phyloP scores from a whole-genome alignment of 1,140 invertebrate species.

The Helicoverpa armigera region DNA sequence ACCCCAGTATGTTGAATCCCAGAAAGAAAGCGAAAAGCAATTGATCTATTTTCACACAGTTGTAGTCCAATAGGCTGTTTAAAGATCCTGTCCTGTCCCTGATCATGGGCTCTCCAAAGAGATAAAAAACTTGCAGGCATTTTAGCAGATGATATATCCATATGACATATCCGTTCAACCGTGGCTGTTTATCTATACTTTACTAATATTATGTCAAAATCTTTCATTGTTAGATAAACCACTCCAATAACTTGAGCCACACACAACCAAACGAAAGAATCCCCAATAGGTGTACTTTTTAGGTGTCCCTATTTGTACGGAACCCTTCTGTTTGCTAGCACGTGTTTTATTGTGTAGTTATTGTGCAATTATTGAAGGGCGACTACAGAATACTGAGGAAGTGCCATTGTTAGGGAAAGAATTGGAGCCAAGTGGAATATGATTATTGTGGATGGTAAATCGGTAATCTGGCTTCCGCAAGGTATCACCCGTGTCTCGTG shows the following conservation, averaged over 20 bases:
- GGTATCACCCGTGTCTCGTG: too few relatives aligned
- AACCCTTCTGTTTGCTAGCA: conserved; percentile 80
- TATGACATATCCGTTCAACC: too few relatives aligned
- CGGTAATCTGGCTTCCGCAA: neutral
- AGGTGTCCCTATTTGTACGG: conserved; percentile 65
- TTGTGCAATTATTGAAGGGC: conserved; percentile 74
- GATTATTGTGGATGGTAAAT: conserved; percentile 6
- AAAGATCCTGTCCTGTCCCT: too few relatives aligned
- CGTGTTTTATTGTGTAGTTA: conserved; percentile 84
- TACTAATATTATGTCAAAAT: neutral
- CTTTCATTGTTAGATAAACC: neutral
- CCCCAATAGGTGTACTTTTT: conserved; percentile 64
- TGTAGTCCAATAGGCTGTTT: too few relatives aligned
- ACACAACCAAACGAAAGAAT: conserved; percentile 35
- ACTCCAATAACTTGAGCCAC: conserved; percentile 54
- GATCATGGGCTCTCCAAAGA: too few relatives aligned
- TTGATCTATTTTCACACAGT: too few relatives aligned
- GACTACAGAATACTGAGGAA: conserved; percentile 71
- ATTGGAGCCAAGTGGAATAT: conserved; percentile 26
- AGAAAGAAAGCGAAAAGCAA: too few relatives aligned
- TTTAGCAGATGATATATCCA: too few relatives aligned
- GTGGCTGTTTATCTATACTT: too few relatives aligned
- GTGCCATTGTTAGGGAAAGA: conserved; percentile 55
- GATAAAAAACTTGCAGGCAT: too few relatives aligned
- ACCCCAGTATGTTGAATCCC: too few relatives aligned